These are phyloP conservation scores for Halisarca cf. caerulea DNA, from an alignment of 37 sponge, comb jelly and placozoan species.

Conservation along the genomic window DNA sequence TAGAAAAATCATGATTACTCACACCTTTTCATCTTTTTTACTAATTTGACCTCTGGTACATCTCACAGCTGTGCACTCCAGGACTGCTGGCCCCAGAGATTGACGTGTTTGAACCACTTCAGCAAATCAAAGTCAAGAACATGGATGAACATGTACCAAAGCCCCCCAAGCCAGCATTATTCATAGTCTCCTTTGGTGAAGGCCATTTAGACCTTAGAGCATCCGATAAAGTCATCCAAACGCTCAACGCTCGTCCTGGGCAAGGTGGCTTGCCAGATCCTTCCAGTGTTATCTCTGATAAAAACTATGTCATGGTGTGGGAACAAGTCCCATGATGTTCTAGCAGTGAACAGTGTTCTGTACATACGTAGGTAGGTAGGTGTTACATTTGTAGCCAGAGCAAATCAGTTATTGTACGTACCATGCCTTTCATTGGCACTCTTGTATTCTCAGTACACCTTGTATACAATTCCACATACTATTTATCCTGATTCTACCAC, in stretches of 20 bases:
- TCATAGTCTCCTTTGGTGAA: slow-evolving; percentile 79
- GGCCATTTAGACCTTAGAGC: slow-evolving; percentile 82
- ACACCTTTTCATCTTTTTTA: too few relatives aligned
- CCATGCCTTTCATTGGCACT: too few relatives aligned
- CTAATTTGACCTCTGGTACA: too few relatives aligned
- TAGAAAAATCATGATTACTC: too few relatives aligned
- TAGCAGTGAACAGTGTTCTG: not conserved
- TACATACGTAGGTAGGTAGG: not conserved
- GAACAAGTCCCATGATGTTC: slow-evolving; percentile 38
- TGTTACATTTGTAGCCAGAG: too few relatives aligned
- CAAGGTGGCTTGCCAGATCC: slow-evolving; percentile 69
- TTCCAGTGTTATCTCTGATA: slow-evolving; percentile 77
- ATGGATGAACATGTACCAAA: slow-evolving; percentile 32
- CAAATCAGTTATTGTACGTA: too few relatives aligned
- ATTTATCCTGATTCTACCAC: too few relatives aligned
- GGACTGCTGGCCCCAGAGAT: slow-evolving; percentile 40
- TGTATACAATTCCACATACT: too few relatives aligned
- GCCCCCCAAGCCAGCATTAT: slow-evolving; percentile 55
- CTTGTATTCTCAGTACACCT: too few relatives aligned
- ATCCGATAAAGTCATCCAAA: slow-evolving; percentile 66
- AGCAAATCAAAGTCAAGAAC: slow-evolving; percentile 41
- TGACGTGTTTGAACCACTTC: slow-evolving; percentile 66
- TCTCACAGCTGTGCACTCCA: slow-evolving; percentile 59
- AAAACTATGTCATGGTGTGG: slow-evolving; percentile 89
- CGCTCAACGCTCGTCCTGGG: slow-evolving; percentile 37